Conservation (phyloP, 2,797 vertebrate genomes). For the Delichon dasypus region DNA sequence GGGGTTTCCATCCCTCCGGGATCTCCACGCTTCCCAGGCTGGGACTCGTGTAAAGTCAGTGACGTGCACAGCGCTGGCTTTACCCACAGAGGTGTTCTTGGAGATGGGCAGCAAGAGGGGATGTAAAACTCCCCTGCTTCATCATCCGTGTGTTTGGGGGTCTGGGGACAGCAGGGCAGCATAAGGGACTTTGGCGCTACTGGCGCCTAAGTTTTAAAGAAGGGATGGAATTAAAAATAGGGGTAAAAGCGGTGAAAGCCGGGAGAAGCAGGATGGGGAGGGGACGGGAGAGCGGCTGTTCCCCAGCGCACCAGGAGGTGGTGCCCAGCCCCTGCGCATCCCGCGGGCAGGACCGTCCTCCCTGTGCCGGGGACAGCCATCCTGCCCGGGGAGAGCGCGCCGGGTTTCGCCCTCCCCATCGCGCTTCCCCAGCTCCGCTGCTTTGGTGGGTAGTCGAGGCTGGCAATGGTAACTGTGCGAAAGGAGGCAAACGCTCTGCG, state of each 20-base stretch:
- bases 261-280: accelerated
- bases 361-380: background rate
- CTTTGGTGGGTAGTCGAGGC: background rate
- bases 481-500: background rate
- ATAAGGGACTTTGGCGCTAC: background rate
- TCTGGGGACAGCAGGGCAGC: background rate
- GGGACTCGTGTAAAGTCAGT: background rate
- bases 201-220: background rate
- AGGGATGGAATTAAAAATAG: accelerated
- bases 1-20: background rate
- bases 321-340: conserved; percentile 80
- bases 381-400: background rate
- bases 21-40: background rate
- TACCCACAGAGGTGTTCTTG: accelerated
- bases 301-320: conserved; percentile 84
- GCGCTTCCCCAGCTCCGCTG: background rate
- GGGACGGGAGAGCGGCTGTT: conserved; percentile 19
- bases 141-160: background rate
- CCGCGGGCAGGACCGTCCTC: background rate
- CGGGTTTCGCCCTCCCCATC: conserved; percentile 6
- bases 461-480: background rate
- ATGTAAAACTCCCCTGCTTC: background rate
- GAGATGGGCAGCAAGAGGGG: too few relatives aligned
- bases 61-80: accelerated
- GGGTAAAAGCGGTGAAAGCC: accelerated